Conservation (phyloP, 1,140 invertebrate genomes). For the Lordiphosa clarofinis region DNA sequence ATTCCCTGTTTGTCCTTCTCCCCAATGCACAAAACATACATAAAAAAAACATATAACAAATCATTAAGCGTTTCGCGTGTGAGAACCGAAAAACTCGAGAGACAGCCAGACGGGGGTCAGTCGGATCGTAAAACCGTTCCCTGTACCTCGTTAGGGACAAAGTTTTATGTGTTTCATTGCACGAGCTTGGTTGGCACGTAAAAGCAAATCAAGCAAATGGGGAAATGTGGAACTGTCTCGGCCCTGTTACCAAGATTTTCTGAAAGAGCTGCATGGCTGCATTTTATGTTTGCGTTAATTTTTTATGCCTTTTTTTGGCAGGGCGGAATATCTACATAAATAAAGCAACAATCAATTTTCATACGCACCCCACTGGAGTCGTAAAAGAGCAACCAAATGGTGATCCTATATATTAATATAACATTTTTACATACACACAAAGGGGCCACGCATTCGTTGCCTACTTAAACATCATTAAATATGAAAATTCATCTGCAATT, state of each 20-base stretch:
- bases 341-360: conserved; percentile 76
- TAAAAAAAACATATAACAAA: too few species aligned
- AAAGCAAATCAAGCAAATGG: conserved; percentile 74
- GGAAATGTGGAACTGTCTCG: conserved; percentile 23
- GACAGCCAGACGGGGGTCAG: conserved; percentile 10
- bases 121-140: conserved; percentile 61
- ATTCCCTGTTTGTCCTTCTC: too few species aligned
- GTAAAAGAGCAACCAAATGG: conserved; percentile 57
- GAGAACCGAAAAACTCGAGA: too few species aligned
- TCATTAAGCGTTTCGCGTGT: too few species aligned
- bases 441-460: conserved; percentile 8
- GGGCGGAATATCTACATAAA: conserved; percentile 51
- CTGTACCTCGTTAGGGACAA: conserved; percentile 63
- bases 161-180: conserved; percentile 71
- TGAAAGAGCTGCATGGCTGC: conserved; percentile 64
- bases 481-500: conserved; percentile 78
- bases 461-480: conserved; percentile 76
- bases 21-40: too few species aligned
- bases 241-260: conserved; percentile 16
- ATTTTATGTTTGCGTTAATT: conserved; percentile 76
- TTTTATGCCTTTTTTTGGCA: conserved; percentile 72
- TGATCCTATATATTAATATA: conserved; percentile 78
- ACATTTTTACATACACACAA: conserved; percentile 57
- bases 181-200: conserved; percentile 50
- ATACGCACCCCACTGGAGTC: conserved; percentile 60